Percentiles rank a stretch among this genome's conserved stretches.
Conservation (phyloP, 2,113 vertebrate genomes). For the Tetrax tetrax region DNA sequence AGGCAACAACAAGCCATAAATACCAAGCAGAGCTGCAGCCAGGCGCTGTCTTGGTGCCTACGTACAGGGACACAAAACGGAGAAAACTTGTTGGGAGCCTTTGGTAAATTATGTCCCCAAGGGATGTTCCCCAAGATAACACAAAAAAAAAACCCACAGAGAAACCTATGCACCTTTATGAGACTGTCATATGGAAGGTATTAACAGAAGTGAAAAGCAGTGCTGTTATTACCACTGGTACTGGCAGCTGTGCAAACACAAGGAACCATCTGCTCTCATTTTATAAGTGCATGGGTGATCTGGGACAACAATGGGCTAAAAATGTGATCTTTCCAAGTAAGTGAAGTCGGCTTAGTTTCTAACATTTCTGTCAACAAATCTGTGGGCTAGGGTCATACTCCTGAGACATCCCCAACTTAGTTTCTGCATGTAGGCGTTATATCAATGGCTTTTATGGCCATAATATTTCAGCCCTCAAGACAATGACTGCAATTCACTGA, state of each 20-base stretch:
- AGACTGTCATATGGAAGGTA: neutral
- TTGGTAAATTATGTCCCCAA: neutral
- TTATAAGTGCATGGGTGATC: conserved; percentile 44
- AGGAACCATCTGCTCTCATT: conserved; percentile 58
- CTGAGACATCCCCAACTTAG: neutral
- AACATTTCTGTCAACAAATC: conserved; percentile 22
- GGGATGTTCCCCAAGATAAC: neutral
- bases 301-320: conserved; percentile 25
- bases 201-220: conserved; percentile 10
- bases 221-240: neutral
- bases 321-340: conserved; percentile 10
- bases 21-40: neutral
- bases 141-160: neutral
- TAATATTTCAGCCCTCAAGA: neutral
- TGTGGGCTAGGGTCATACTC: neutral
- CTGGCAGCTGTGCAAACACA: conserved; percentile 65
- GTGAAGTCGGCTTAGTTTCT: neutral
- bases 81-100: neutral
- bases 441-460: neutral
- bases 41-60: neutral
- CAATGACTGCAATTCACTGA: neutral
- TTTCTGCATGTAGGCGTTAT: neutral
- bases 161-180: neutral
- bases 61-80: neutral
- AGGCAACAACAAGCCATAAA: neutral